Evolutionary conservation across 2,888 invertebrate genomes (phyloP), one percentile per base, ranked within the genome.

Genomic region (Nezara viridula): DNA sequence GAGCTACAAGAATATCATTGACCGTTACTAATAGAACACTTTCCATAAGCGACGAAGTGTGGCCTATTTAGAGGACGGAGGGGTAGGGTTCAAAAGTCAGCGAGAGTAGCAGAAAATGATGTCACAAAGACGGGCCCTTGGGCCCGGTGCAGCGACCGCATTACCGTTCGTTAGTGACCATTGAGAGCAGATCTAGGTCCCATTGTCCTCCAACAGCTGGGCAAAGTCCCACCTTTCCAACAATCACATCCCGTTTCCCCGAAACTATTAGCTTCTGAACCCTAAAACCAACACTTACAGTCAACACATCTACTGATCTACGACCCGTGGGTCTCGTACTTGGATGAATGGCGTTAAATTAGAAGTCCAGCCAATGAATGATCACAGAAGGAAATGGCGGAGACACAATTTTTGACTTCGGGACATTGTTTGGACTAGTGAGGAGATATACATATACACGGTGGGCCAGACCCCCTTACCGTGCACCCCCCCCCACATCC

Each of bases 161-260:
- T 73, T 73, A 73, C 66, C 66, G 66, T 73, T 73, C 66, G 66
- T 73, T 73, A 73, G 66, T 73, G 66, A 73, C 66, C 66, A 73
- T 73, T 73, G 66, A 66, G 66, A 32, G 27, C 66, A 1, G 27
- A 21, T 21, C 14, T 27, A 7, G 66, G 16, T 14, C 16, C 27
- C 66, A 66, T 66, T 66, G 66, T 66, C 6, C 32, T 6, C 19
- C 32, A 32, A 37, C 66, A 73, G 66, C 66, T 73, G 66, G 32
- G 19, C 7, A 24, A 37, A 37, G 66, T 73, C 60, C 1, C 14
- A 3, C 9, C 66, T 37, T 37, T 7, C 0, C 16, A 37, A 37
- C 32, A 7, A 73, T 37, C 66, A 9, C 66, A 19, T 37, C 37
- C 55, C 24, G 6, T n/a, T 55, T n/a, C n/a, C 55, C 55, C 32